These are phyloP conservation scores for Mya arenaria DNA, from an alignment of 1,140 invertebrate genomes.

Conservation along the genomic window DNA sequence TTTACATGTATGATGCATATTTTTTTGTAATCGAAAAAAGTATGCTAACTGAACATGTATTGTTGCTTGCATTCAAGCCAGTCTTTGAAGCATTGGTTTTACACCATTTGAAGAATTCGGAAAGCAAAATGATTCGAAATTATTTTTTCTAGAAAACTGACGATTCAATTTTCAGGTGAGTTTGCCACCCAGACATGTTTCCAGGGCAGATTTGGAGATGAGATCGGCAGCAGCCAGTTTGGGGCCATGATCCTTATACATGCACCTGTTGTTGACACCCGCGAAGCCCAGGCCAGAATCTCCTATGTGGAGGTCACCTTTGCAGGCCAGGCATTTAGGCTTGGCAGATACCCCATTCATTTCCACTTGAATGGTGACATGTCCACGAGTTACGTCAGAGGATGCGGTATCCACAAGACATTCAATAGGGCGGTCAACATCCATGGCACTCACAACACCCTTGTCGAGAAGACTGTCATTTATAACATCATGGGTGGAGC, in stretches of 20 bases:
- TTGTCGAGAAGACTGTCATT: constrained; percentile 74
- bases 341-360: constrained; percentile 80
- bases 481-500: constrained; percentile 79
- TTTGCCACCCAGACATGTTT: constrained; percentile 79
- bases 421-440: constrained; percentile 81
- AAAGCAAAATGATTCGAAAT: no score
- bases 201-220: constrained; percentile 78
- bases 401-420: constrained; percentile 76
- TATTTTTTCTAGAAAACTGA: no score
- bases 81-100: neutral
- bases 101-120: neutral
- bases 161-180: constrained; percentile 75
- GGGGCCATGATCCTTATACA: constrained; percentile 78
- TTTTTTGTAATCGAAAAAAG: neutral
- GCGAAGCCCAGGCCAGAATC: constrained; percentile 63
- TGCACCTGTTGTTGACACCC: constrained; percentile 65
- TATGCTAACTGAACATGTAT: no score
- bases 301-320: constrained; percentile 73
- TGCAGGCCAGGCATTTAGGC: constrained; percentile 79
- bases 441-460: constrained; percentile 76
- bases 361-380: constrained; percentile 79
- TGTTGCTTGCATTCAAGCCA: no score
- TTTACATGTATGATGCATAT: neutral
- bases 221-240: constrained; percentile 78
- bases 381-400: constrained; percentile 75